Evolutionary conservation across 2,797 vertebrate species (phyloP), one percentile per base, ranked within the genome.

Genomic region (Mus minutoides): DNA sequence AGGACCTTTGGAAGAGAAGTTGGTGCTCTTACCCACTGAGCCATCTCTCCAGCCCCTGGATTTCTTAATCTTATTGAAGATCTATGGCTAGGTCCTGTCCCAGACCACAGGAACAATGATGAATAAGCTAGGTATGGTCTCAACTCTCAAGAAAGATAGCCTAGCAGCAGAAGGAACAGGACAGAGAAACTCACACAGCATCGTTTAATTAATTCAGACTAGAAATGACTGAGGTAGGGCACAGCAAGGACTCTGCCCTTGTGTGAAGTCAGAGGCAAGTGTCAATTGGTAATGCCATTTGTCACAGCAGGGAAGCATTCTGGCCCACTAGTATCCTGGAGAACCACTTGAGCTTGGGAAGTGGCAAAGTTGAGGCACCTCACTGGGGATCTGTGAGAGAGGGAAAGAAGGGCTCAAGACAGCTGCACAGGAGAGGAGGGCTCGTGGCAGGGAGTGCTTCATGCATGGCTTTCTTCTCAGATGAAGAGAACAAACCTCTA

Each of bases 41-140:
- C 43, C 43, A 46, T 6, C 43, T 46, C 43, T 46, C 43, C 43
- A 46, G 43, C 43, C 43, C n/a, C n/a, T 73, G 37, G 21, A 73
- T 78, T 95, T 93, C 21, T 78, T 85, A 91, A 88, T 78, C 22
- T 71, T 85, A 82, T 17, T 62, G 76, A 92, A 19, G 19, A 54
- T 29, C 76, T 73, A 46, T 1, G 7, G 40, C n/a, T 54, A 4
- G 26, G 29, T 29, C 56, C 71, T 76, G 37, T 76, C 26, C 14
- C 56, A 49, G 46, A 29, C 34, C 34, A 69, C 54, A 19, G 43
- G 21, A 29, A 67, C 31, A 77, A 62, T 31, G 5, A 19, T 24
- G 22, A 24, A 75, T 24, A 73, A 73, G n/a, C 37, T 2, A 88
- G 46, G 40, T 22, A 24, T 49, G 54, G 49, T 91, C 64, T 77